Evolutionary conservation across 2,797 vertebrate species (phyloP).

Genomic region (Pipistrellus kuhlii): DNA sequence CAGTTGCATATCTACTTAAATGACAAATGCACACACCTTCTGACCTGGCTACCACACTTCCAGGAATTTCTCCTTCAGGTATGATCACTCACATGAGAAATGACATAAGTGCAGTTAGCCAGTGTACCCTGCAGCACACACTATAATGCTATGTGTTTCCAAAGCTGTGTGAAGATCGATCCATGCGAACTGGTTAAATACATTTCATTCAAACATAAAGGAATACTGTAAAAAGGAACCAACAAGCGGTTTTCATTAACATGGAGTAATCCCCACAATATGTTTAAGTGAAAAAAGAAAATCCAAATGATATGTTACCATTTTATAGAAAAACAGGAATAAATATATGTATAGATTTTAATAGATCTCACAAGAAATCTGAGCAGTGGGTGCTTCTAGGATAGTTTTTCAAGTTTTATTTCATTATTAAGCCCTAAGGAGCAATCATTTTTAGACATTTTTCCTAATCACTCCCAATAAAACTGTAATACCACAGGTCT

Average conservation of each 20-base stretch:
- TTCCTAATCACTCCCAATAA: neutral
- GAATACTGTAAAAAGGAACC: neutral
- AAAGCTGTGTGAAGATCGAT: too few species aligned
- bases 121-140: accelerated
- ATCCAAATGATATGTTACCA: neutral
- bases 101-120: neutral
- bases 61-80: constrained; percentile 28
- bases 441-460: neutral
- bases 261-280: neutral
- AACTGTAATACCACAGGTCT: neutral
- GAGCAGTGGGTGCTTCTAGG: neutral
- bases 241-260: neutral
- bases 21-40: neutral
- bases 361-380: neutral
- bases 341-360: neutral
- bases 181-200: neutral
- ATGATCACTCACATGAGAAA: neutral
- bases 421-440: neutral
- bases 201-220: neutral
- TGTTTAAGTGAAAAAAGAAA: neutral
- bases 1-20: neutral
- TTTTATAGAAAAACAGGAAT: neutral
- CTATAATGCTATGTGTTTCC: neutral
- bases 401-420: neutral
- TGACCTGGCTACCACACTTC: neutral